A percentile compares a stretch with the other conserved stretches of the same genome.
These are phyloP conservation scores for Cydia pomonella DNA, from an alignment of 1,140 invertebrate genomes.

Conservation along the genomic window DNA sequence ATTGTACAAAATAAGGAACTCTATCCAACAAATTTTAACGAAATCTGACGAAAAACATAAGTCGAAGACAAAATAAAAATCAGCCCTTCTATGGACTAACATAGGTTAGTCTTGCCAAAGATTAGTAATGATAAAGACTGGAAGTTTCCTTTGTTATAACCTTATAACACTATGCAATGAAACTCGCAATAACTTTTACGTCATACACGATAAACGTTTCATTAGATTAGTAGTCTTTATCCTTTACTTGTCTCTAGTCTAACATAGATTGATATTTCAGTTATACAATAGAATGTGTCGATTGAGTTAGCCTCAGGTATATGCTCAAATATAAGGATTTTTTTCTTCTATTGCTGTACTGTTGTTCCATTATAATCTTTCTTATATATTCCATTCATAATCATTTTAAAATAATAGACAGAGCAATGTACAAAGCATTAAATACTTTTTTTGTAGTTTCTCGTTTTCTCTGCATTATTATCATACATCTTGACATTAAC, in stretches of 20 bases:
- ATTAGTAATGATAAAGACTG: not conserved
- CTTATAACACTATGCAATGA: not conserved
- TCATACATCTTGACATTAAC: conserved; percentile 37
- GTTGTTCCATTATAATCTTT: conserved; percentile 20
- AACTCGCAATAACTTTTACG: not conserved
- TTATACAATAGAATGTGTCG: conserved; percentile 6
- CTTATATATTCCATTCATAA: conserved; percentile 37
- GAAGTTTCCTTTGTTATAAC: not conserved
- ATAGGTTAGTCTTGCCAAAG: not conserved
- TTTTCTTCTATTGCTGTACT: conserved; percentile 16
- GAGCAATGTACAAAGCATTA: conserved; percentile 63
- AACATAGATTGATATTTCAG: conserved; percentile 1
- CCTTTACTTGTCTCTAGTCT: not conserved
- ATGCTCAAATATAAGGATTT: conserved; percentile 7
- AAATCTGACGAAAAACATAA: too few species aligned
- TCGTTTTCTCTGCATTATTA: conserved; percentile 39
- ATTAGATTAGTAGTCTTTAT: not conserved
- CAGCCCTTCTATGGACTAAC: not conserved
- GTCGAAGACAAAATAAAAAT: too few species aligned
- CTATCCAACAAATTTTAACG: too few species aligned
- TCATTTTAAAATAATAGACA: conserved; percentile 41
- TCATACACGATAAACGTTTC: not conserved
- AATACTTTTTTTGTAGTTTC: conserved; percentile 45
- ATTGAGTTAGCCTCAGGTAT: conserved; percentile 6
- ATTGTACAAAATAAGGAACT: too few species aligned